phyloP scores from a whole-genome alignment of 1,140 invertebrate species.

The Papilio glaucus region DNA sequence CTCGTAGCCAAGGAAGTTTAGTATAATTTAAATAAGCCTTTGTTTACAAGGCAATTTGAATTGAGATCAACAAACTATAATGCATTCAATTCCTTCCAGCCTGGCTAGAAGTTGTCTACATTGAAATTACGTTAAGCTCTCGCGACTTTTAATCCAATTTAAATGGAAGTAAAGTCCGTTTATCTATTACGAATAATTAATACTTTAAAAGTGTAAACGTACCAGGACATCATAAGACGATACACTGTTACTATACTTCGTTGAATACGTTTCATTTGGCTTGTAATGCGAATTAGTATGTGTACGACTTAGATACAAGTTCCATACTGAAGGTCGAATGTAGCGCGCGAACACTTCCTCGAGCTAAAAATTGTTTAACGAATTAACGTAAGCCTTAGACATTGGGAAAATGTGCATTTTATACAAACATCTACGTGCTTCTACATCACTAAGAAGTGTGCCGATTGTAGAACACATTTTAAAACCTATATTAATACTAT shows the following conservation, averaged over 20 bases:
- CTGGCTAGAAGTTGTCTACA: not conserved
- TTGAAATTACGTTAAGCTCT: not conserved
- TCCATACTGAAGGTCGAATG: slow-evolving; percentile 2
- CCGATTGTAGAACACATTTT: too few relatives aligned
- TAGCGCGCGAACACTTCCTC: slow-evolving; percentile 17
- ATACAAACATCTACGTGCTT: too few relatives aligned
- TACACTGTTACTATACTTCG: not conserved
- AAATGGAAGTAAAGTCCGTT: too few relatives aligned
- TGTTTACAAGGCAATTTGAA: not conserved
- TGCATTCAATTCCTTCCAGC: not conserved
- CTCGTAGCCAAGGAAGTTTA: too few relatives aligned
- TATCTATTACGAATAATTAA: too few relatives aligned
- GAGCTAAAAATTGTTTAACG: not conserved
- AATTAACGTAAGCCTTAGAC: slow-evolving; percentile 1
- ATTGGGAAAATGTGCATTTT: slow-evolving; percentile 11
- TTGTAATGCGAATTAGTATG: not conserved
- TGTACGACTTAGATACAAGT: slow-evolving; percentile 12
- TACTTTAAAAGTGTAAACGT: slow-evolving; percentile 14
- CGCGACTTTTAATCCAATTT: slow-evolving; percentile 5
- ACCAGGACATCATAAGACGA: slow-evolving; percentile 7
- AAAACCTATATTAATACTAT: too few relatives aligned
- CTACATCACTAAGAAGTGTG: too few relatives aligned
- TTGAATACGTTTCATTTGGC: not conserved
- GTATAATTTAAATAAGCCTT: too few relatives aligned
- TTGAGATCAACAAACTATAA: slow-evolving; percentile 12